phyloP scores from a whole-genome alignment of 2,113 vertebrate genomes.

The Halichoeres trimaculatus region DNA sequence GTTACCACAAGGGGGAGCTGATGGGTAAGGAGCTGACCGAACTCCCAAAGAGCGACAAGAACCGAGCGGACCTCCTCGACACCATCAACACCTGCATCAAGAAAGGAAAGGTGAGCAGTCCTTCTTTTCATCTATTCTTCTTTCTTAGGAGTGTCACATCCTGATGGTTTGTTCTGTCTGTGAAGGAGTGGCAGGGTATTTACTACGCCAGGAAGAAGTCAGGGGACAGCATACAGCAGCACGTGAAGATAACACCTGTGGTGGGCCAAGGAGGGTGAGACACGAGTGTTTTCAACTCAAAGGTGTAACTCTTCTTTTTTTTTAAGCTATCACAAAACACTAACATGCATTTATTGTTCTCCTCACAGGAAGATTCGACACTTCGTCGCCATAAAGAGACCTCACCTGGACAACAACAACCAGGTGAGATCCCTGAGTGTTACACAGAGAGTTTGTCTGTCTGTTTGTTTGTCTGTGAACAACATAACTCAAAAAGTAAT shows the following conservation, averaged over 20 bases:
- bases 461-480: neutral
- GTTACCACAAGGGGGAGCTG: constrained; percentile 92
- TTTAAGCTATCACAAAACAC: neutral
- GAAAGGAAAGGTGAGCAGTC: constrained; percentile 91
- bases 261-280: constrained; percentile 95
- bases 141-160: neutral
- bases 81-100: constrained; percentile 93
- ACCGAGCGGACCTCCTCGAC: constrained; percentile 90
- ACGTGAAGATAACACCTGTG: constrained; percentile 94
- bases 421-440: constrained; percentile 82
- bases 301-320: neutral
- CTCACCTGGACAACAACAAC: constrained; percentile 91
- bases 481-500: too few species aligned
- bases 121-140: neutral
- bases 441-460: neutral
- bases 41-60: constrained; percentile 93
- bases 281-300: too few species aligned
- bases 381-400: constrained; percentile 94
- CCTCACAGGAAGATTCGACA: constrained; percentile 93
- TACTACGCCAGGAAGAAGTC: constrained; percentile 92
- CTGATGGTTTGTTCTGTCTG: constrained; percentile 15
- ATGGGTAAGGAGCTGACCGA: constrained; percentile 94
- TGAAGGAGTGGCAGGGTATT: constrained; percentile 96
- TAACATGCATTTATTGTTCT: constrained; percentile 41
- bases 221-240: constrained; percentile 93